Evolutionary conservation across 2,888 invertebrate species (phyloP).

Genomic region (Liopterus haemorrhoidalis): DNA sequence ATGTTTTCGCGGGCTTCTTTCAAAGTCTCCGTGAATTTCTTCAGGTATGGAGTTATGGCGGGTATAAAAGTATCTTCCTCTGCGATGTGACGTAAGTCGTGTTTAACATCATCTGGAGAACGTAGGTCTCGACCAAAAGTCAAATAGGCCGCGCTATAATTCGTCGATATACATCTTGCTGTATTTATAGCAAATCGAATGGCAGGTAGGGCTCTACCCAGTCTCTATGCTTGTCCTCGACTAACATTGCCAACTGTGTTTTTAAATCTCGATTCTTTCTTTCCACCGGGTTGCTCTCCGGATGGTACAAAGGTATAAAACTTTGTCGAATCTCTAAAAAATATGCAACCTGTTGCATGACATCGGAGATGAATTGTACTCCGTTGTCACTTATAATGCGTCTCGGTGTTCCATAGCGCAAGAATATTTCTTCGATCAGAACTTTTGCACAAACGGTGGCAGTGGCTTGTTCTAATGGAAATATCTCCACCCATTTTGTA

Average conservation of each 20-base stretch:
- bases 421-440: constrained; percentile 36
- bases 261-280: no score
- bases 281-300: no score
- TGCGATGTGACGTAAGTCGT: constrained; percentile 15
- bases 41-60: constrained; percentile 20
- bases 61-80: constrained; percentile 9
- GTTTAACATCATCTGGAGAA: constrained; percentile 22
- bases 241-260: no score
- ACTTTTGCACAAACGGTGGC: constrained; percentile 33
- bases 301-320: no score
- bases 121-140: constrained; percentile 33
- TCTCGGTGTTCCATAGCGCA: constrained; percentile 37
- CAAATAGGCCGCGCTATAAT: constrained; percentile 31
- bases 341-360: constrained; percentile 36
- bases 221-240: no score
- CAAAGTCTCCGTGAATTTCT: constrained; percentile 21
- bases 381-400: constrained; percentile 38
- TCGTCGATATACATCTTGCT: constrained; percentile 26
- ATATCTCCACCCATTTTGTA: constrained; percentile 36
- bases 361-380: no score
- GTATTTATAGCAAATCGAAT: constrained; percentile 34
- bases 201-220: no score
- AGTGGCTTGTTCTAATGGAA: constrained; percentile 34
- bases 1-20: constrained; percentile 22
- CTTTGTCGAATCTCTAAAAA: no score